These are phyloP conservation scores for Cephus rjabovi DNA, from an alignment of 2,888 invertebrate species.

Conservation along the genomic window DNA sequence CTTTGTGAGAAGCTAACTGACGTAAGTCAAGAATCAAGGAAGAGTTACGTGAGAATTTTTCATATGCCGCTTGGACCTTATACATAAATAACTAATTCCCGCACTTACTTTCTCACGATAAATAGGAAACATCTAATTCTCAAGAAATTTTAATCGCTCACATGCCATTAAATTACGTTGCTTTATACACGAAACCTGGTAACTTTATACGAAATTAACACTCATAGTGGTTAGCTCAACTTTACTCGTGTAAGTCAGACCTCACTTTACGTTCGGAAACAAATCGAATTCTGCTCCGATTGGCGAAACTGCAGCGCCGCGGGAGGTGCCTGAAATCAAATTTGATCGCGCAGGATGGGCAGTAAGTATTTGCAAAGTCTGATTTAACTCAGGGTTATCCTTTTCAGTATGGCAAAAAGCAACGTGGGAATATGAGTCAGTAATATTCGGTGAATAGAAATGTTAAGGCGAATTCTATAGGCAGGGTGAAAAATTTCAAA, in stretches of 20 bases:
- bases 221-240: not conserved
- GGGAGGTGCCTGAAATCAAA: not conserved
- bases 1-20: not conserved
- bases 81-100: not conserved
- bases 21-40: not conserved
- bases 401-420: not conserved
- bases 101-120: not conserved
- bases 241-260: not conserved
- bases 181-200: not conserved
- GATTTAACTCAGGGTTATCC: not conserved
- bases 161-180: not conserved
- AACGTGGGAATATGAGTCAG: not conserved
- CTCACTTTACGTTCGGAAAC: not conserved
- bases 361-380: not conserved
- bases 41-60: not conserved
- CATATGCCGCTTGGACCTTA: not conserved
- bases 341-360: not conserved
- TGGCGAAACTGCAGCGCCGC: not conserved
- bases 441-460: not conserved
- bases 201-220: not conserved
- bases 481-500: not conserved
- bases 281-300: not conserved
- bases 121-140: not conserved
- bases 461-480: not conserved
- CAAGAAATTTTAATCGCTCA: not conserved